Conservation (phyloP, 1,140 invertebrate species). For the Trichonephila inaurata region DNA sequence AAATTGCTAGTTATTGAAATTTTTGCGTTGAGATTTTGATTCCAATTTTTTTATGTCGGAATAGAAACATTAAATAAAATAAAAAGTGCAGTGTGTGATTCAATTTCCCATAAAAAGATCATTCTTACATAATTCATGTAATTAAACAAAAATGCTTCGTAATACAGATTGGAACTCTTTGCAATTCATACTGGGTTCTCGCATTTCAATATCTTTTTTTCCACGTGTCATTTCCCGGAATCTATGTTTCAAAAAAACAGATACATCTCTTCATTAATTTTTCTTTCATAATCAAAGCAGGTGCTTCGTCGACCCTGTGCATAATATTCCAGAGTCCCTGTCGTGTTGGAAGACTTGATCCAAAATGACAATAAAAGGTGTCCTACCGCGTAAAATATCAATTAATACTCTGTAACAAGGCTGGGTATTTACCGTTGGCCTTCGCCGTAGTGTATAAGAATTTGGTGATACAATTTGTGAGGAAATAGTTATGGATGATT, state of each 20-base stretch:
- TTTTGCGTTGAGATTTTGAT: too few relatives aligned
- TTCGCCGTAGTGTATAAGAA: neutral
- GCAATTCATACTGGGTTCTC: neutral
- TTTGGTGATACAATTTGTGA: neutral
- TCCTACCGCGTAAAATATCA: constrained; percentile 17
- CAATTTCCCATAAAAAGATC: too few relatives aligned
- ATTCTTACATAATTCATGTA: too few relatives aligned
- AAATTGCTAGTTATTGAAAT: too few relatives aligned
- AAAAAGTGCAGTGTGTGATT: too few relatives aligned
- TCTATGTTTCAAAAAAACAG: neutral
- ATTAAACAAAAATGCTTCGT: too few relatives aligned
- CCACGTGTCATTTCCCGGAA: neutral
- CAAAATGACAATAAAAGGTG: neutral
- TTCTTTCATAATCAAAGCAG: constrained; percentile 18
- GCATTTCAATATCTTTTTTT: neutral
- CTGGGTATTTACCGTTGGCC: constrained; percentile 26
- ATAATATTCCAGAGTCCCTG: neutral
- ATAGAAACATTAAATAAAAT: too few relatives aligned
- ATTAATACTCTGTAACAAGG: constrained; percentile 27
- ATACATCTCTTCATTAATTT: constrained; percentile 6
- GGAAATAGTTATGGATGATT: neutral
- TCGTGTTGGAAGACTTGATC: neutral
- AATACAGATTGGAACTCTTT: too few relatives aligned
- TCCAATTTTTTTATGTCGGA: too few relatives aligned
- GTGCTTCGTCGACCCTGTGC: neutral